phyloP scores from a whole-genome alignment of 1,140 invertebrate species.

The Drosophila orosa region DNA sequence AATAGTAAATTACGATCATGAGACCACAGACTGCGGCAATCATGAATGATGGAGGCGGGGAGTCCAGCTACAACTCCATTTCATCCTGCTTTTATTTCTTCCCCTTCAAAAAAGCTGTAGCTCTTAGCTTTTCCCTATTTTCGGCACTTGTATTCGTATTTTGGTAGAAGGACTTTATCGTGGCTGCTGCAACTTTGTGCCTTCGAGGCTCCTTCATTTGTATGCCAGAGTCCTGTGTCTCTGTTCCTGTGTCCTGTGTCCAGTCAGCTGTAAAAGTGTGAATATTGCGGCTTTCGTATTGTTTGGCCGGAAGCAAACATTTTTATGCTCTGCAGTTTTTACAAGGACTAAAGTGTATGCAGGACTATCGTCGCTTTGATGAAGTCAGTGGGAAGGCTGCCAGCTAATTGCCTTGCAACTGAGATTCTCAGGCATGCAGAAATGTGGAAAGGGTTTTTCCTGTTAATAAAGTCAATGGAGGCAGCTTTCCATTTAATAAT shows the following conservation, averaged over 20 bases:
- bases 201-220: conserved; percentile 41
- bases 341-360: conserved; percentile 1
- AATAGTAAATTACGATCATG: conserved; percentile 78
- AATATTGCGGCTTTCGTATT: conserved; percentile 61
- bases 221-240: conserved; percentile 3
- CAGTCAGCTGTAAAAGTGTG: conserved; percentile 54
- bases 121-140: neutral
- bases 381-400: conserved; percentile 14
- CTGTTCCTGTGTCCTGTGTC: conserved; percentile 2
- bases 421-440: conserved; percentile 22
- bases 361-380: conserved; percentile 41
- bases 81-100: neutral
- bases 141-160: conserved; percentile 48
- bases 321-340: conserved; percentile 42
- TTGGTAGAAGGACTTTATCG: conserved; percentile 46
- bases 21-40: conserved; percentile 42
- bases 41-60: conserved; percentile 23
- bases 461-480: neutral
- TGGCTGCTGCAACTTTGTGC: conserved; percentile 23
- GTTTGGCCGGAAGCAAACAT: conserved; percentile 39
- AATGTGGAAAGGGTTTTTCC: conserved; percentile 5
- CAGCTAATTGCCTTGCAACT: conserved; percentile 40
- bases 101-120: neutral
- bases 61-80: neutral
- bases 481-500: neutral